These are phyloP conservation scores for Trissoscelio sp. DNA, from an alignment of 2,888 invertebrate species.

Conservation along the genomic window DNA sequence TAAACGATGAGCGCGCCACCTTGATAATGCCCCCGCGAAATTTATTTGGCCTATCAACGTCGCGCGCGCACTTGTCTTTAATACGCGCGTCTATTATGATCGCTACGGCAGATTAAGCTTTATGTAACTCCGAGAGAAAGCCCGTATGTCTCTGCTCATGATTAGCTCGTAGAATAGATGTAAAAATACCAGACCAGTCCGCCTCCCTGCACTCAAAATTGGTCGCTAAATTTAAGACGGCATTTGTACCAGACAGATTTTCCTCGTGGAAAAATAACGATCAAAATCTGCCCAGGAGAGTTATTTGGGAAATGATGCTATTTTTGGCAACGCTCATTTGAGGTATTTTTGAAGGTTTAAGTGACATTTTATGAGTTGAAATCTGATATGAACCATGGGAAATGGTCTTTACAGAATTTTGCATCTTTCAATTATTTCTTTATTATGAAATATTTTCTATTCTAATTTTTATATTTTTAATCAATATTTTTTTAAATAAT, in stretches of 20 bases:
- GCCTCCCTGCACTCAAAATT: constrained; percentile 63
- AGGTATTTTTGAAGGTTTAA: constrained; percentile 3
- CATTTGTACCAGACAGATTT: constrained; percentile 64
- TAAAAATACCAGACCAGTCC: constrained; percentile 64
- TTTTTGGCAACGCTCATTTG: constrained; percentile 13
- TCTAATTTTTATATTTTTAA: too few relatives aligned
- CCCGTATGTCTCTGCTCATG: constrained; percentile 49
- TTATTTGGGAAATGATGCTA: constrained; percentile 61
- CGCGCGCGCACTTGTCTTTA: constrained; percentile 37
- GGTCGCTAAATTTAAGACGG: constrained; percentile 66
- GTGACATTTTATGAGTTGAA: not conserved
- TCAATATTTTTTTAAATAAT: too few relatives aligned
- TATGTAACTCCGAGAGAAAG: constrained; percentile 57
- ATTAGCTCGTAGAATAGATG: constrained; percentile 64
- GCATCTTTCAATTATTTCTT: too few relatives aligned
- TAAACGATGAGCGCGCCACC: constrained; percentile 71
- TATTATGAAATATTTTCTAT: too few relatives aligned
- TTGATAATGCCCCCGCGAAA: constrained; percentile 69
- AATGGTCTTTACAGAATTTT: too few relatives aligned
- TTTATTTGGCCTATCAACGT: constrained; percentile 67
- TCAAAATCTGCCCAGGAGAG: constrained; percentile 59
- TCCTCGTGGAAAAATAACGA: constrained; percentile 61
- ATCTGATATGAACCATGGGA: not conserved
- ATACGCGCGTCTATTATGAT: constrained; percentile 58
- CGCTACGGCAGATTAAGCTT: constrained; percentile 58